Percentiles rank a stretch among this genome's conserved stretches.
Evolutionary conservation across 2,113 vertebrate genomes (phyloP).

Genomic region (Hemiscyllium ocellatum): DNA sequence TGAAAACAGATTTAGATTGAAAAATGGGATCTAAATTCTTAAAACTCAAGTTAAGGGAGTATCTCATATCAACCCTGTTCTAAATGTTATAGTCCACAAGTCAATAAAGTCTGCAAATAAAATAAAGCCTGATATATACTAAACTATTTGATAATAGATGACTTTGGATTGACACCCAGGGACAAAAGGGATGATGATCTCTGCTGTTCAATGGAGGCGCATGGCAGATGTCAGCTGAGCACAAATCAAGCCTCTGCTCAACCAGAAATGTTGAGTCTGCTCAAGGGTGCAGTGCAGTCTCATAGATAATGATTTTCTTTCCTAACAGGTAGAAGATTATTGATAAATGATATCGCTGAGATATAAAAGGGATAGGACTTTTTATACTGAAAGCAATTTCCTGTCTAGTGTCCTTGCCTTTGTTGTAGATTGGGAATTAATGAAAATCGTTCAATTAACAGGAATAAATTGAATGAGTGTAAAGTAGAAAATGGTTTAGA

Average conservation of each 20-base stretch:
- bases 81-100: background rate
- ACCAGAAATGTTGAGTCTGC: constrained; percentile 25
- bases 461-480: background rate
- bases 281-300: background rate
- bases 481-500: background rate
- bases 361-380: background rate
- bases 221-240: constrained; percentile 19
- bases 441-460: background rate
- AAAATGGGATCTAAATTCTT: background rate
- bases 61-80: background rate
- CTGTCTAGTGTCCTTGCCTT: background rate
- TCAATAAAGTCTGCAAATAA: background rate
- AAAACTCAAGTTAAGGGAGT: background rate
- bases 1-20: background rate
- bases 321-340: constrained; percentile 31
- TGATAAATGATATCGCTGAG: constrained; percentile 25
- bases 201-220: background rate
- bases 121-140: background rate
- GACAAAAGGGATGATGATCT: constrained; percentile 7
- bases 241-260: constrained; percentile 16
- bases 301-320: constrained; percentile 27
- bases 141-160: constrained; percentile 1
- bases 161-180: constrained; percentile 20
- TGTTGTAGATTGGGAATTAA: background rate
- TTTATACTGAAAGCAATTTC: background rate